Percentiles rank a stretch among this genome's conserved stretches.
Evolutionary conservation across 2,113 vertebrate species (phyloP).

Genomic region (Oreochromis niloticus): DNA sequence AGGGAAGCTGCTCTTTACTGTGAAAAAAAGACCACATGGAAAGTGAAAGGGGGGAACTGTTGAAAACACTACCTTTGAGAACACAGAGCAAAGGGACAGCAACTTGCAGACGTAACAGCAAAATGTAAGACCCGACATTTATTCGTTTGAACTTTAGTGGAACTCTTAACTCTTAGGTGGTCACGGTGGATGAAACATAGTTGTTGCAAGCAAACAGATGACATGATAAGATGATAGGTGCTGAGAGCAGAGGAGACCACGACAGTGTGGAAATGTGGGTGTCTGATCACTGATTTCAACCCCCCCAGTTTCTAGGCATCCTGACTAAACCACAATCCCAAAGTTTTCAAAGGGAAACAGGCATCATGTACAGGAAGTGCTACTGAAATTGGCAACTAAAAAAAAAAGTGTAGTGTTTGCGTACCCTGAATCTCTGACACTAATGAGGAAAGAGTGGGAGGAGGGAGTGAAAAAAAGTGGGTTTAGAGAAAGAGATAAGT

Average conservation of each 20-base stretch:
- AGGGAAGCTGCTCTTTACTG: background rate
- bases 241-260: background rate
- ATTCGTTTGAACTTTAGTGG: background rate
- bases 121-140: background rate
- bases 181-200: background rate
- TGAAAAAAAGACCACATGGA: background rate
- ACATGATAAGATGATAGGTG: background rate
- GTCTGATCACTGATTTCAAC: background rate
- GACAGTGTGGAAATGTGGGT: background rate
- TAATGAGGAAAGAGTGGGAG: background rate
- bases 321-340: background rate
- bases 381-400: background rate
- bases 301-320: background rate
- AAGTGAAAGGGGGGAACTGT: background rate
- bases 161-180: background rate
- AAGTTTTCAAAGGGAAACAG: background rate
- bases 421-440: background rate
- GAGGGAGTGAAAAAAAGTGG: background rate
- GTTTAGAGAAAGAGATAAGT: background rate
- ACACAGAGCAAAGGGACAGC: background rate
- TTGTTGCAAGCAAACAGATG: background rate
- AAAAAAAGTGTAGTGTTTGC: background rate
- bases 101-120: background rate
- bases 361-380: background rate
- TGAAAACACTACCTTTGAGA: background rate